These are phyloP conservation scores for Ichneumon xanthorius DNA, from an alignment of 2,888 invertebrate species.

Conservation along the genomic window DNA sequence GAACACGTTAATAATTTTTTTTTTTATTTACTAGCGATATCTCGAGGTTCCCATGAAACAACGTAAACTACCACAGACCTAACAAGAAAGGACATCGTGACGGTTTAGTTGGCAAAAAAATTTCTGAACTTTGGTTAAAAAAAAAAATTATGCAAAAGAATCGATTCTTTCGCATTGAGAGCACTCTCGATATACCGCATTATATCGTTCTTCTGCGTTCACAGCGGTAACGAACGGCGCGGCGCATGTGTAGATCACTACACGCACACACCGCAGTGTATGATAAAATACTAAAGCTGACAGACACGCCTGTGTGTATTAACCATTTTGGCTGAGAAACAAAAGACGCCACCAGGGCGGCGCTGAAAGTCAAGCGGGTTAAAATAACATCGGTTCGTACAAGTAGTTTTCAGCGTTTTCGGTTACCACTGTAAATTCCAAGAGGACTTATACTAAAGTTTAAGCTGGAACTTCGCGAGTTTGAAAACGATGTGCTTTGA, in stretches of 20 bases:
- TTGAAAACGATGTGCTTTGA: too few relatives aligned
- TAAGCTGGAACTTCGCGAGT: too few relatives aligned
- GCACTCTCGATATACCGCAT: conserved; percentile 36
- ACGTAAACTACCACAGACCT: neutral
- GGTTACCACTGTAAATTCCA: too few relatives aligned
- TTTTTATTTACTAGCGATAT: neutral
- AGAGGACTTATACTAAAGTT: too few relatives aligned
- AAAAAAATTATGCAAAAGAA: conserved; percentile 16
- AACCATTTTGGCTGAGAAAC: neutral
- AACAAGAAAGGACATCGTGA: conserved; percentile 22
- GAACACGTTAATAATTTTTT: conserved; percentile 5
- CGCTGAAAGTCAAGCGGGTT: neutral
- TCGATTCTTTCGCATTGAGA: conserved; percentile 36
- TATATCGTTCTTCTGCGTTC: conserved; percentile 40
- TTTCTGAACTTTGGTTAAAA: conserved; percentile 8
- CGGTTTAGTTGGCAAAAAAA: neutral
- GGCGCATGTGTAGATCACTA: neutral
- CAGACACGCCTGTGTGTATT: neutral
- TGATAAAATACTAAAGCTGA: neutral
- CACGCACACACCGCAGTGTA: neutral
- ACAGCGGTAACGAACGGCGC: conserved; percentile 20
- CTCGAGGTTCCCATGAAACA: neutral
- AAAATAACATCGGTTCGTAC: neutral
- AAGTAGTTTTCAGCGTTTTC: neutral
- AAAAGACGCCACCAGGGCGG: neutral